Conservation (phyloP, 1,140 invertebrate species). For the Dreissena polymorpha region DNA sequence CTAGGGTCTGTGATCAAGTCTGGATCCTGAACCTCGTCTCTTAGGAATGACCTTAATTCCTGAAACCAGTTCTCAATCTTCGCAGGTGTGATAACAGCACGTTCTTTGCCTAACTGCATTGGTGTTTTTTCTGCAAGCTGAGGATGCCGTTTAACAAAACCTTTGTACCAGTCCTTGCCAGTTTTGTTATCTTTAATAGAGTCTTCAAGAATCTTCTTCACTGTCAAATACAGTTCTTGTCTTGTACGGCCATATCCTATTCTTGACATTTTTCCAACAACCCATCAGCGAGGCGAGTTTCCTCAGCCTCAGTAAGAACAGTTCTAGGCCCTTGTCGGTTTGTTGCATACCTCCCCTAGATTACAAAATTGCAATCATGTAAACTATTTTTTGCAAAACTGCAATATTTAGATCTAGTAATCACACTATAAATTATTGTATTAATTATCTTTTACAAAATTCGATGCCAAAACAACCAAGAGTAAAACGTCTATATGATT, state of each 20-base stretch:
- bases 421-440: no score
- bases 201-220: slow-evolving; percentile 42
- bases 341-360: slow-evolving; percentile 6
- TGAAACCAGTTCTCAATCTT: slow-evolving; percentile 33
- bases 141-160: slow-evolving; percentile 79
- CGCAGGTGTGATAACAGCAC: slow-evolving; percentile 21
- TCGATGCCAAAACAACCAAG: no score
- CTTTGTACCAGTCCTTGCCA: slow-evolving; percentile 79
- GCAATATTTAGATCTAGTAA: no score
- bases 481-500: no score
- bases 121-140: slow-evolving; percentile 76
- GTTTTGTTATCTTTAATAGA: slow-evolving; percentile 54
- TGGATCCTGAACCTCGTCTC: not conserved
- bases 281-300: slow-evolving; percentile 32
- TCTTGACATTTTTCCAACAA: slow-evolving; percentile 28
- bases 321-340: no score
- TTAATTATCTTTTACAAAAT: no score
- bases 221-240: slow-evolving; percentile 5
- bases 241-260: slow-evolving; percentile 49
- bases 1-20: not conserved
- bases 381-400: no score
- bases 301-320: no score
- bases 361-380: not conserved
- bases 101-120: no score
- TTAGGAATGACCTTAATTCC: not conserved